These are phyloP conservation scores for Drosophila nr. perissopoda DNA, from an alignment of 2,888 invertebrate species.

Conservation along the genomic window DNA sequence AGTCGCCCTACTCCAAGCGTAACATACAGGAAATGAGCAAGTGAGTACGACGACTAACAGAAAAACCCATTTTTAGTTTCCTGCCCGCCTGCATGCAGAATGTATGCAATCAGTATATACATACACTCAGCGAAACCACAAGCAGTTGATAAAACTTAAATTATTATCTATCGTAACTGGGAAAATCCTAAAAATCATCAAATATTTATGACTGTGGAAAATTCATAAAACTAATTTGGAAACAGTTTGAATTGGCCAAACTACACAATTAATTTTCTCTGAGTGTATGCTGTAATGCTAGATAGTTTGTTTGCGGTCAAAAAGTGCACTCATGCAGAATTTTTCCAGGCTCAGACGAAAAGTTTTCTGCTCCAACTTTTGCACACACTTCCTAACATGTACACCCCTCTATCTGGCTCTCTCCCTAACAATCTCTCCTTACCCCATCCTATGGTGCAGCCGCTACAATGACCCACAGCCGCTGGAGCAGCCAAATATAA, in stretches of 20 bases:
- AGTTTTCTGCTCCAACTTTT: slow-evolving; percentile 62
- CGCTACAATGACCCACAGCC: slow-evolving; percentile 85
- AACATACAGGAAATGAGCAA: slow-evolving; percentile 85
- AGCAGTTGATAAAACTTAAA: neutral
- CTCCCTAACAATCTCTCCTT: slow-evolving; percentile 13
- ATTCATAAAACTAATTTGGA: neutral
- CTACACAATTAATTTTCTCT: slow-evolving; percentile 10
- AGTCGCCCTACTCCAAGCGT: slow-evolving; percentile 84
- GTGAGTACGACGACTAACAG: slow-evolving; percentile 63
- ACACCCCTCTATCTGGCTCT: slow-evolving; percentile 10
- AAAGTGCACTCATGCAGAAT: slow-evolving; percentile 76
- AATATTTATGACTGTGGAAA: neutral
- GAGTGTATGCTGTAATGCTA: slow-evolving; percentile 59
- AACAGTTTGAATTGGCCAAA: neutral
- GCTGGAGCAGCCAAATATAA: slow-evolving; percentile 83
- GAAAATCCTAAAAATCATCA: neutral
- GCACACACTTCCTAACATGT: slow-evolving; percentile 41
- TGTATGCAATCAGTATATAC: slow-evolving; percentile 24
- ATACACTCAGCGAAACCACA: slow-evolving; percentile 38
- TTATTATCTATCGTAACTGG: accelerated
- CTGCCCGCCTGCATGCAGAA: slow-evolving; percentile 4
- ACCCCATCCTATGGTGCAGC: slow-evolving; percentile 53
- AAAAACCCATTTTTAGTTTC: neutral
- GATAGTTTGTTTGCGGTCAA: slow-evolving; percentile 72
- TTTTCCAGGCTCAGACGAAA: slow-evolving; percentile 66